Evolutionary conservation across 2,888 invertebrate genomes (phyloP), one percentile per base, ranked within the genome.

Genomic region (Lutraria lutraria): DNA sequence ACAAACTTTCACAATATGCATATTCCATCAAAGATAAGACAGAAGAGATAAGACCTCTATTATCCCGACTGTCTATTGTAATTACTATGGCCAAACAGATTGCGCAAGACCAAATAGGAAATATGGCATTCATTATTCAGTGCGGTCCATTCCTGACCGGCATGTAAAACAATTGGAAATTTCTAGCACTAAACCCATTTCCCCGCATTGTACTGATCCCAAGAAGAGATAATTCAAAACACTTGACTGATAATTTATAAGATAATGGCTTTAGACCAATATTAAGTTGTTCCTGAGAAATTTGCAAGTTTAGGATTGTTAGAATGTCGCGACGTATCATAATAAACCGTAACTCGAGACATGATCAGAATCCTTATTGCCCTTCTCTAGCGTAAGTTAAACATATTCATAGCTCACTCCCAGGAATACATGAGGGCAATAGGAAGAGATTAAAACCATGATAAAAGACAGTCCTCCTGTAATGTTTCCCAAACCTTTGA

Each of bases 11-110:
- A 13, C 25, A 25, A 68, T 68, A 68, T 68, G 63, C 63, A 68
- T 68, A 68, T 68, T 68, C 63, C 63, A 68, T 68, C 25, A 68
- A n/a, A n/a, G 63, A 68, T 25, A 68, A 68, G 63, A 68, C 63
- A 0, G 12, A 25, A 25, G 63, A 68, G 63, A 68, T 68, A 68
- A 68, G n/a, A 10, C 12, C 12, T n/a, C 12, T n/a, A 25, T n/a
- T n/a, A 68, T 68, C 63, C 63, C 63, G 0, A 68, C 25, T 13
- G 25, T 68, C 63, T 25, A 68, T 68, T 68, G 63, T 68, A 19
- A 76, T 34, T 16, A 76, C 19, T 34, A 76, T 16, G 0, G 3
- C 15, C 29, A 2, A 76, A 76, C 34, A 76, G 31, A 34, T 76
- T 76, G 19, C 29, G 6, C 31, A 34, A 31, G 31, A 76, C 76